Base-by-base conservation (phyloP, 2,888 invertebrate genomes). In the Malachius bipustulatus region DNA sequence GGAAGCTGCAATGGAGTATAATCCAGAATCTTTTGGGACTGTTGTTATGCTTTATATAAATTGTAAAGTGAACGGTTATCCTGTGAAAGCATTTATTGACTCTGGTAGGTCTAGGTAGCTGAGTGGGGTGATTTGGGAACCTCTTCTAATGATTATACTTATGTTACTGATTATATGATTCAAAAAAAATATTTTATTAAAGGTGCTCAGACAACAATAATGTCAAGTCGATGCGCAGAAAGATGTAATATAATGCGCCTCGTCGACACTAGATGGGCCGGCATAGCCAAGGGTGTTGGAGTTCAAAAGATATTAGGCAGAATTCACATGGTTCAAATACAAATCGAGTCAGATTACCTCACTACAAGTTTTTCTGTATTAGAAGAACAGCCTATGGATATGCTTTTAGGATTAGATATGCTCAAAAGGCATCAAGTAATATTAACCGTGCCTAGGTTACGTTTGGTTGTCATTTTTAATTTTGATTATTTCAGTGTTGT, bases 1-100 rank as follows among this genome's bases (percentile, higher is more conserved):
- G 94, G 91, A 96, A 58, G 90, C 91, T 1, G 97, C 97, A 0
- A 91, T 97, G 78, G 97, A 98, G 58, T 90, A 90, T 60, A 90
- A 94, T 63, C 98, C 98, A 0, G 98, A 98, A 65, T 91, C 88
- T 29, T 97, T 97, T 64, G 97, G 94, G 37, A 89, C 90, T 16
- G 96, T 98, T 29, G 83, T 88, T 31, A 97, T 98, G 98, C 71
- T 98, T 49, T 84, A 98, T 61, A 93, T 98, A 41, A 88, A 96
- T 60, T 94, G 97, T 61, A 82, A 79, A 62, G 96, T 98, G 1
- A 98, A 98, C 65, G 94, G 94, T 26, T 80, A 84, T 57, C 88
- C 88, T 1, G 93, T 98, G 0, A 96, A 96, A 65, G 97, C 97
- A 3, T 98, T 98, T 62, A 93, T 98, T 38, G 97, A 98, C 65